Conservation (phyloP, 2,888 invertebrate species). For the Uropetala carovei region DNA sequence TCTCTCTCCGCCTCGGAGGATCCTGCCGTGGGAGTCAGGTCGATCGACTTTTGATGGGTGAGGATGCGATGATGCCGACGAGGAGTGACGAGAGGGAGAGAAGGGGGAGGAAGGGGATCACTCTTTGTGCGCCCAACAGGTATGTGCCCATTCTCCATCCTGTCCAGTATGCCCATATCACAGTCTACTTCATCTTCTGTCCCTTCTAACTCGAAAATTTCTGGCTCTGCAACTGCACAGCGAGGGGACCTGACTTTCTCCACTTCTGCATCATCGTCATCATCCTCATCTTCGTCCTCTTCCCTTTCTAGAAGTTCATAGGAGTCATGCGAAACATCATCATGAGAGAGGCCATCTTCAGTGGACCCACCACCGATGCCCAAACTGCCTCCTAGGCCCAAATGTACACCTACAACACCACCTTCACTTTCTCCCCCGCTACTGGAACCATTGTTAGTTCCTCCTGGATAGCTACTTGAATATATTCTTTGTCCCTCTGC, state of each 20-base stretch:
- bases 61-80: slow-evolving; percentile 83
- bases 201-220: slow-evolving; percentile 64
- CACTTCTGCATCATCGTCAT: slow-evolving; percentile 82
- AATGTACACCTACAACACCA: slow-evolving; percentile 55
- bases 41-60: slow-evolving; percentile 92
- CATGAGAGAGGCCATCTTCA: slow-evolving; percentile 80
- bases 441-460: slow-evolving; percentile 82
- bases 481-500: slow-evolving; percentile 80
- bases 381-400: slow-evolving; percentile 68
- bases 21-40: slow-evolving; percentile 86
- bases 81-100: slow-evolving; percentile 83
- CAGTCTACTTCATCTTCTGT: slow-evolving; percentile 69
- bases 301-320: slow-evolving; percentile 88
- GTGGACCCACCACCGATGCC: slow-evolving; percentile 70
- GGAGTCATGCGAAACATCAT: slow-evolving; percentile 92
- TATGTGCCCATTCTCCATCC: slow-evolving; percentile 77
- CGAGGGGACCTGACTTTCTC: slow-evolving; percentile 73
- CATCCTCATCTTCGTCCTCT: slow-evolving; percentile 82
- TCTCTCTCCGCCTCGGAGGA: slow-evolving; percentile 45
- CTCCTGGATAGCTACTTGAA: slow-evolving; percentile 90
- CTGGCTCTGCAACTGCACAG: slow-evolving; percentile 68
- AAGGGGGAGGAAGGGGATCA: slow-evolving; percentile 88
- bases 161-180: slow-evolving; percentile 71
- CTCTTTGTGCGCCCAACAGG: slow-evolving; percentile 91
- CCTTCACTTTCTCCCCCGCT: slow-evolving; percentile 81